A percentile compares a stretch with the other conserved stretches of the same genome.
phyloP scores from a whole-genome alignment of 2,888 invertebrate genomes.

The Ormyrus pomaceus region DNA sequence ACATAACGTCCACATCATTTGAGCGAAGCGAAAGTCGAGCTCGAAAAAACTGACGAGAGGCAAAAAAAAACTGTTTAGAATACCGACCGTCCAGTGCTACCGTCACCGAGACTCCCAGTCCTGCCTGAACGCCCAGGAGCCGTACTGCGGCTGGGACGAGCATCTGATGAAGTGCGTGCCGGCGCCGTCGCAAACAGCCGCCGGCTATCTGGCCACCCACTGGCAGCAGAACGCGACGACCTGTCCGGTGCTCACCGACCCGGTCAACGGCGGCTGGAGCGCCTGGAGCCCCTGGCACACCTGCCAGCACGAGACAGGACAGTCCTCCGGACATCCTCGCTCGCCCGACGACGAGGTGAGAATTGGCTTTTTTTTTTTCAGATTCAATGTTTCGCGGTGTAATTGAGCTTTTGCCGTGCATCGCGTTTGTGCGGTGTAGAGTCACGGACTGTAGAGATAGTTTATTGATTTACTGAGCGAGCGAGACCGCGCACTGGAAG shows the following conservation, averaged over 20 bases:
- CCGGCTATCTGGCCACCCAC: slow-evolving; percentile 78
- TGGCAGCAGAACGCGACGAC: slow-evolving; percentile 85
- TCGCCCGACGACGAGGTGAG: slow-evolving; percentile 43
- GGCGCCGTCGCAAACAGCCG: slow-evolving; percentile 80
- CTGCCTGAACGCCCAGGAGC: slow-evolving; percentile 91
- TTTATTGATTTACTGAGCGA: too few relatives aligned
- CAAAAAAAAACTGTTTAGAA: slow-evolving; percentile 74
- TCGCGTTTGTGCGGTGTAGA: too few relatives aligned
- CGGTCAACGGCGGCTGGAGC: slow-evolving; percentile 91
- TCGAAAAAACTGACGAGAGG: not conserved
- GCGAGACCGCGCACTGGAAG: too few relatives aligned
- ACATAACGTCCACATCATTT: too few relatives aligned
- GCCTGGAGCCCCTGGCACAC: slow-evolving; percentile 89
- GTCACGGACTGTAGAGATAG: too few relatives aligned
- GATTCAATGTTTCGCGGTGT: too few relatives aligned
- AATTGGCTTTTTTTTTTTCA: not conserved
- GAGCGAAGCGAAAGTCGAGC: not conserved
- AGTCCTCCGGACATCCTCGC: slow-evolving; percentile 23
- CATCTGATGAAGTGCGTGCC: slow-evolving; percentile 84
- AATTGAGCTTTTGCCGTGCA: too few relatives aligned
- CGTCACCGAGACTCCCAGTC: slow-evolving; percentile 83
- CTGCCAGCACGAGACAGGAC: slow-evolving; percentile 82
- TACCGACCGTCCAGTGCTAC: slow-evolving; percentile 87
- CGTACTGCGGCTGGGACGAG: slow-evolving; percentile 96
- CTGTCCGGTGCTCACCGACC: slow-evolving; percentile 83